Evolutionary conservation across 2,113 vertebrate genomes (phyloP).

Genomic region (Nothoprocta perdicaria): DNA sequence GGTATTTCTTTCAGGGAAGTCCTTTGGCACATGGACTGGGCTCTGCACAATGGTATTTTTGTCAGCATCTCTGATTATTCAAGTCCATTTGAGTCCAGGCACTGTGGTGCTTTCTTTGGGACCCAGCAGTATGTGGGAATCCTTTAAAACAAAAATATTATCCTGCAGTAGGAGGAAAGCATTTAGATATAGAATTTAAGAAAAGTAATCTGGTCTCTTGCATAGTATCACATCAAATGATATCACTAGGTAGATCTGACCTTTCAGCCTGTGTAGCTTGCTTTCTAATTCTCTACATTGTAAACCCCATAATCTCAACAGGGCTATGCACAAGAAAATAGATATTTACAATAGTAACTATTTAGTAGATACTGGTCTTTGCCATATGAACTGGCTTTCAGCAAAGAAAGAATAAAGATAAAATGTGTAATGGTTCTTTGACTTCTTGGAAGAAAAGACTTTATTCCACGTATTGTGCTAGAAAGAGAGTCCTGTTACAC

Average conservation of each 20-base stretch:
- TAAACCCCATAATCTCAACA: neutral
- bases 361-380: neutral
- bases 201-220: neutral
- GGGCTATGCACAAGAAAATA: neutral
- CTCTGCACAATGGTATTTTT: neutral
- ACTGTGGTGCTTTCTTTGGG: neutral
- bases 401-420: neutral
- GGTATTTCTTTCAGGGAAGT: neutral
- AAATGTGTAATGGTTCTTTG: neutral
- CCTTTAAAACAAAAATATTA: neutral
- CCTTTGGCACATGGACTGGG: neutral
- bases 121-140: neutral
- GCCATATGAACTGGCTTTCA: neutral
- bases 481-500: neutral
- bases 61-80: neutral
- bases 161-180: neutral
- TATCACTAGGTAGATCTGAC: neutral
- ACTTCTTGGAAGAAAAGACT: neutral
- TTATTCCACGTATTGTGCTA: neutral
- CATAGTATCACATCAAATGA: neutral
- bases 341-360: neutral
- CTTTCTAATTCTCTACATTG: neutral
- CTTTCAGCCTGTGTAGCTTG: neutral
- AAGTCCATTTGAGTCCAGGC: neutral
- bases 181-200: neutral